Base-by-base conservation (phyloP, 2,113 vertebrate genomes). In the Vulpes vulpes region DNA sequence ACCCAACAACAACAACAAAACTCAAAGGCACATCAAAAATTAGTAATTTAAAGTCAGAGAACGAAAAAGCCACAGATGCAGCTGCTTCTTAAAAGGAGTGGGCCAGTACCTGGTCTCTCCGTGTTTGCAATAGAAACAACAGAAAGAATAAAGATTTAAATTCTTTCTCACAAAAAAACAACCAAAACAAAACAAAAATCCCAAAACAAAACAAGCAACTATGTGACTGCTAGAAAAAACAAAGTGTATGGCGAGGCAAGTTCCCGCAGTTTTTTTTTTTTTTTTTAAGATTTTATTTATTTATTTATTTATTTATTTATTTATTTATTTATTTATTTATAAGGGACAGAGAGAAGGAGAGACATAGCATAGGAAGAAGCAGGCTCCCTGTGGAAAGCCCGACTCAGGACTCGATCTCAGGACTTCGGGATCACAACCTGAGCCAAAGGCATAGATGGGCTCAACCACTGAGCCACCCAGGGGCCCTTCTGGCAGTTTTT, bases 131-230 rank as follows among this genome's bases (percentile, higher is more conserved):
- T 0, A 95, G 53, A 95, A 96, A 16, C 11, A 96, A 94, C 27
- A 84, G 8, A 95, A 93, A 79, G 51, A 55, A 82, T 71, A 62
- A 91, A 90, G 14, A 89, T 69, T 96, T 95, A 81, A 82, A 49
- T 4, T 65, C 49, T 95, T 10, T 89, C 30, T 85, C 11, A 57
- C 67, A 69, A 35, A 69, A 69, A 69, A n/a, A 8, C 67, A 35
- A 19, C 30, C 16, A 69, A 69, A 35, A 35, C 67, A 69, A 19
- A 51, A 69, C 67, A 69, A 69, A 69, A 69, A 35, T 69, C 67
- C 67, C n/a, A 69, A n/a, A 69, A 69, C 32, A 55, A 53, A 65
- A 53, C 8, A 82, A 55, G 25, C 69, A 53, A 62, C 16, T 20
- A 74, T 22, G 11, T 43, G 11, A 60, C 17, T 53, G 3, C 62